phyloP scores from a whole-genome alignment of 2,888 invertebrate genomes.

The Oligia fasciuncula region DNA sequence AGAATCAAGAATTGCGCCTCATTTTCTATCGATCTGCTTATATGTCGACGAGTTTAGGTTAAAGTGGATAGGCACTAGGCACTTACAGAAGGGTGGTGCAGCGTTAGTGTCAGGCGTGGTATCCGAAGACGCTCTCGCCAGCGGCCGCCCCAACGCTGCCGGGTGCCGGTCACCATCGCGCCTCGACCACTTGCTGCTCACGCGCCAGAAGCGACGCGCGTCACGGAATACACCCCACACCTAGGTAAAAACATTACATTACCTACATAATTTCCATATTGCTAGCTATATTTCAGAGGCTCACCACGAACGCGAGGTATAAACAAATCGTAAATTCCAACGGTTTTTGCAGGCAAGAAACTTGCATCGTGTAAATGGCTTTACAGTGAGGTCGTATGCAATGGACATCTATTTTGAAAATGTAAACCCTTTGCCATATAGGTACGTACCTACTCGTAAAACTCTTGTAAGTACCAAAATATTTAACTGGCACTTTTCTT shows the following conservation, averaged over 20 bases:
- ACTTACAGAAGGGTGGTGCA: slow-evolving; percentile 76
- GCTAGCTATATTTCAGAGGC: neutral
- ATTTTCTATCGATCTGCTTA: neutral
- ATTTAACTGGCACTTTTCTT: no score
- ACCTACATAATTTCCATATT: neutral
- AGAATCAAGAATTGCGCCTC: neutral
- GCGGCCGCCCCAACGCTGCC: slow-evolving; percentile 76
- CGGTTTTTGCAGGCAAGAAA: no score
- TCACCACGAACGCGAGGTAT: neutral
- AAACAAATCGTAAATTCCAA: neutral
- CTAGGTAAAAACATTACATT: slow-evolving; percentile 78
- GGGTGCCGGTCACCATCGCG: slow-evolving; percentile 87
- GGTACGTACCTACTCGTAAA: no score
- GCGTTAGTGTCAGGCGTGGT: slow-evolving; percentile 70
- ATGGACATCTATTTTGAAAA: neutral
- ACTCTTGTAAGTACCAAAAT: no score
- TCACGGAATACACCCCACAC: slow-evolving; percentile 94
- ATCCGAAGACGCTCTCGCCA: slow-evolving; percentile 81
- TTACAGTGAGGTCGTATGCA: no score
- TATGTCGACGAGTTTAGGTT: no score
- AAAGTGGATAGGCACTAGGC: neutral
- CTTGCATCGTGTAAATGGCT: no score
- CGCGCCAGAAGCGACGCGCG: slow-evolving; percentile 93
- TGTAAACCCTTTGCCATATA: no score
- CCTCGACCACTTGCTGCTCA: slow-evolving; percentile 92